A percentile compares a stretch with the other conserved stretches of the same genome.
Evolutionary conservation across 2,888 invertebrate species (phyloP).

Genomic region (Melanargia galathea): DNA sequence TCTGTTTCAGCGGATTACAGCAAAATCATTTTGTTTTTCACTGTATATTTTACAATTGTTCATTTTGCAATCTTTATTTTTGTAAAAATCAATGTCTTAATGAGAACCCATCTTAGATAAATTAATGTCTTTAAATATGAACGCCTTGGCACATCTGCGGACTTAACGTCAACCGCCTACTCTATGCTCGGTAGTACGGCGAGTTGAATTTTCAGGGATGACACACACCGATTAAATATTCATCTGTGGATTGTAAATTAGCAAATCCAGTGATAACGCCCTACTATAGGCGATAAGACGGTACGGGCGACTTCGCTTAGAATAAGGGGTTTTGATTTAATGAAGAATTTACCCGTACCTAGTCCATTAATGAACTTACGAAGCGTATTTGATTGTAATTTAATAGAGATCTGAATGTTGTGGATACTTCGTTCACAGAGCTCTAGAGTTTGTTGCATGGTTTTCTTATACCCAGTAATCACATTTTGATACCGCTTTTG

Average conservation of each 20-base stretch:
- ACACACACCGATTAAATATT: conserved; percentile 74
- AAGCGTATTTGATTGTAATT: not conserved
- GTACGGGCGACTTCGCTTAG: conserved; percentile 43
- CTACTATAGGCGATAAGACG: conserved; percentile 55
- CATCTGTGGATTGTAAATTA: conserved; percentile 76
- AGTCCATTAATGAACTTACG: not conserved
- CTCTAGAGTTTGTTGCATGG: too few species aligned
- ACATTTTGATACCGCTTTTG: not conserved
- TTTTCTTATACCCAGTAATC: not conserved
- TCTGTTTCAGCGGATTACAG: too few species aligned
- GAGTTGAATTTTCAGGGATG: conserved; percentile 68
- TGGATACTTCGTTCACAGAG: not conserved
- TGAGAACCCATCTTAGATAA: too few species aligned
- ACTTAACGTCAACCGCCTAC: conserved; percentile 34
- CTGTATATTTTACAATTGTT: too few species aligned
- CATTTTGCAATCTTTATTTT: too few species aligned
- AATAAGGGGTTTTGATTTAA: not conserved
- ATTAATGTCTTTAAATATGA: not conserved
- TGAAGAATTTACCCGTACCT: not conserved
- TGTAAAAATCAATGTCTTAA: too few species aligned
- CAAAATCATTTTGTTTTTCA: too few species aligned
- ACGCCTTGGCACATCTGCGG: conserved; percentile 39
- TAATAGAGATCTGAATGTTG: not conserved
- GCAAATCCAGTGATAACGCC: conserved; percentile 64
- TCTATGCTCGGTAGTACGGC: conserved; percentile 48